These are phyloP conservation scores for Limnothrissa miodon DNA, from an alignment of 2,113 vertebrate species.

Conservation along the genomic window DNA sequence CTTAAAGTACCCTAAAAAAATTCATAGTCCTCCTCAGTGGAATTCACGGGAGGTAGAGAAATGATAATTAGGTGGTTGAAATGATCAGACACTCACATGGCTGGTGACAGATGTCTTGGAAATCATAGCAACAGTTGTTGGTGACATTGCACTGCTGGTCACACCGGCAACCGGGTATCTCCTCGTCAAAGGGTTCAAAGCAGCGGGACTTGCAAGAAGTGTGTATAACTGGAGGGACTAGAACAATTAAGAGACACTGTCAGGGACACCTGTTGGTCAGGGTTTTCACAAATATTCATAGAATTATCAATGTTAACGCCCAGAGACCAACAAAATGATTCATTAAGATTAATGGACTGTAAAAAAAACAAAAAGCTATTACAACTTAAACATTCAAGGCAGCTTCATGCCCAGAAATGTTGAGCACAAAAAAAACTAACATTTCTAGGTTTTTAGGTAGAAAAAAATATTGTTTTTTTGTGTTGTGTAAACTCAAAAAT, in stretches of 20 bases:
- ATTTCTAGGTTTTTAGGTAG: too few species aligned
- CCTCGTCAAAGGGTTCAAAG: conserved; percentile 47
- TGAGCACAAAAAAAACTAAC: too few species aligned
- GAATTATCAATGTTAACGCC: too few species aligned
- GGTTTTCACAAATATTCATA: not conserved
- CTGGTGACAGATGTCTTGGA: conserved; percentile 52
- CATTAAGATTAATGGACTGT: too few species aligned
- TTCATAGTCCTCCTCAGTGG: not conserved
- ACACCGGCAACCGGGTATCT: conserved; percentile 59
- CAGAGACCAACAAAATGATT: too few species aligned
- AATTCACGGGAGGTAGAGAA: not conserved
- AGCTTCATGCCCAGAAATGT: too few species aligned
- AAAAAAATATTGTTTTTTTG: too few species aligned
- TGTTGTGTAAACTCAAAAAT: too few species aligned
- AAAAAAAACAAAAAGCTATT: too few species aligned
- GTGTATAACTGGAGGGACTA: conserved; percentile 35
- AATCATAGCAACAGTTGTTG: conserved; percentile 66
- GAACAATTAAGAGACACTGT: not conserved
- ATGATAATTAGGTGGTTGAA: not conserved
- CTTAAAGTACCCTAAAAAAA: not conserved
- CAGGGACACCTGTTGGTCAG: not conserved
- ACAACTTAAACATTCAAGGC: too few species aligned
- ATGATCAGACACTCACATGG: conserved; percentile 54
- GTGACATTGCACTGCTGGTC: conserved; percentile 44
- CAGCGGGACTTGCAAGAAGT: conserved; percentile 62